phyloP scores from a whole-genome alignment of 2,797 vertebrate species.

The Lithobates pipiens region DNA sequence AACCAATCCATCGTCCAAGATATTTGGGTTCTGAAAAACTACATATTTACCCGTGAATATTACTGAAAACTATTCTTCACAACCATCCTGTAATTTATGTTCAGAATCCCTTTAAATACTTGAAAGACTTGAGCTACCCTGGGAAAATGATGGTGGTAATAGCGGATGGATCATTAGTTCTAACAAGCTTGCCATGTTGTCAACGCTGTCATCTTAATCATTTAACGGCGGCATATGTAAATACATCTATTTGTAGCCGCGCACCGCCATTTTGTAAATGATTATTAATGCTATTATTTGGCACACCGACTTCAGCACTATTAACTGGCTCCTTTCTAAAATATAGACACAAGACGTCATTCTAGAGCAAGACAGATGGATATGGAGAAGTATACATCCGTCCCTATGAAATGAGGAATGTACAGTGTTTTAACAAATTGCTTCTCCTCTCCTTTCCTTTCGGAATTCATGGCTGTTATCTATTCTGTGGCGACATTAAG shows the following conservation, averaged over 20 bases:
- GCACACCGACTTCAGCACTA: conserved; percentile 6
- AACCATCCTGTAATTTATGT: background rate
- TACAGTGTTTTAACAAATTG: background rate
- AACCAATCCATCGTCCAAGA: too few relatives aligned
- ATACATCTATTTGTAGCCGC: background rate
- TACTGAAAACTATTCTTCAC: background rate
- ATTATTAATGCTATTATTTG: conserved; percentile 24
- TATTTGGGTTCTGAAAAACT: too few relatives aligned
- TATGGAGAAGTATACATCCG: background rate
- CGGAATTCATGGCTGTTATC: conserved; percentile 13
- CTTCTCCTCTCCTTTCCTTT: background rate
- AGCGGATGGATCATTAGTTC: conserved; percentile 12
- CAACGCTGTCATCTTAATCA: background rate
- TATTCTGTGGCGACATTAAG: conserved; percentile 28
- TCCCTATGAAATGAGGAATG: background rate
- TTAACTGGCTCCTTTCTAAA: background rate
- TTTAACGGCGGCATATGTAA: background rate
- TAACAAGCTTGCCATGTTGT: background rate
- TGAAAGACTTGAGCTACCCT: background rate
- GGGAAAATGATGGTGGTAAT: background rate
- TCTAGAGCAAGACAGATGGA: background rate
- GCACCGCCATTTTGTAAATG: background rate
- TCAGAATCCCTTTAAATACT: background rate
- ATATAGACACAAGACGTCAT: background rate
- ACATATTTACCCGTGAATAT: too few relatives aligned